Evolutionary conservation across 2,888 invertebrate species (phyloP).

Genomic region (Baccha elongata): DNA sequence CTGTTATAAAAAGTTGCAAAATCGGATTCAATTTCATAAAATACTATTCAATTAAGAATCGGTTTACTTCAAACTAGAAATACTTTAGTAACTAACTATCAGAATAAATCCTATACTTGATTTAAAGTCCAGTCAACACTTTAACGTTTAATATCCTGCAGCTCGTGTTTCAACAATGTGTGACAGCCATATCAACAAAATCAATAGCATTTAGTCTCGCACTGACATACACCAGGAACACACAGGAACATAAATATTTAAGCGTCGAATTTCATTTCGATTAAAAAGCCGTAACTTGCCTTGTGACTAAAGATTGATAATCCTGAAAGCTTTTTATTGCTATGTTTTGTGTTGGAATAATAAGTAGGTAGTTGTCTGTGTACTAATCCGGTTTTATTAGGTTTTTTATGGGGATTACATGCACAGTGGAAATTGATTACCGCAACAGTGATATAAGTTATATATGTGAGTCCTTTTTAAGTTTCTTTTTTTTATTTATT

Average conservation of each 20-base stretch:
- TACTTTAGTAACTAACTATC: too few relatives aligned
- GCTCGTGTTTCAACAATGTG: slow-evolving; percentile 25
- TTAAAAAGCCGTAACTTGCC: slow-evolving; percentile 66
- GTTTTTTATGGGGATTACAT: slow-evolving; percentile 71
- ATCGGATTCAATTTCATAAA: too few relatives aligned
- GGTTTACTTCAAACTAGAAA: too few relatives aligned
- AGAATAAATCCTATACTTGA: too few relatives aligned
- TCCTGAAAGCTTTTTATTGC: slow-evolving; percentile 63
- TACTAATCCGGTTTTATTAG: slow-evolving; percentile 70
- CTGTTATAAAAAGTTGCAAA: too few relatives aligned
- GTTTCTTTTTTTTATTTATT: neutral
- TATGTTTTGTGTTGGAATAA: slow-evolving; percentile 63
- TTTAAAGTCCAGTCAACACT: slow-evolving; percentile 59
- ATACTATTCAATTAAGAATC: too few relatives aligned
- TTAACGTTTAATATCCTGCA: slow-evolving; percentile 29
- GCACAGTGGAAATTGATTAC: slow-evolving; percentile 54
- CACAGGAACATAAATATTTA: slow-evolving; percentile 38
- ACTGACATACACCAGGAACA: neutral
- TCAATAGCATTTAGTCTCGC: neutral
- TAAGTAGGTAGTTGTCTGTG: slow-evolving; percentile 63
- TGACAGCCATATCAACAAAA: neutral
- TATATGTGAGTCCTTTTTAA: neutral
- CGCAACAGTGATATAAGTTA: slow-evolving; percentile 59
- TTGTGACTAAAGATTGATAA: slow-evolving; percentile 69
- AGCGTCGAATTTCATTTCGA: slow-evolving; percentile 58